These are phyloP conservation scores for Tonatia bakeri DNA, from an alignment of 2,113 vertebrate genomes.

Conservation along the genomic window DNA sequence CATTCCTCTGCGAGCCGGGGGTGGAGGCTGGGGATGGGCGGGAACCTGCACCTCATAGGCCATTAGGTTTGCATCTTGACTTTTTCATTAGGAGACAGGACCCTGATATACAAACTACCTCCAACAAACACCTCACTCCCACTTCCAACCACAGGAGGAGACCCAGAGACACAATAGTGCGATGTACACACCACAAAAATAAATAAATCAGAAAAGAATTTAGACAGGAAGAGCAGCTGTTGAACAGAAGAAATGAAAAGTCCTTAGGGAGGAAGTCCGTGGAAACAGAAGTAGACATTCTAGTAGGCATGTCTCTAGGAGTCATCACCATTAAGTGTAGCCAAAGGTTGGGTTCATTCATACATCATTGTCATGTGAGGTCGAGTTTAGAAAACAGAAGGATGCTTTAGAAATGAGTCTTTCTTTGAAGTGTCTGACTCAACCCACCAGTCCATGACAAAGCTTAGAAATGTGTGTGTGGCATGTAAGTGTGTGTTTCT, in stretches of 20 bases:
- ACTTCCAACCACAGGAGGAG: neutral
- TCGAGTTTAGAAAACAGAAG: neutral
- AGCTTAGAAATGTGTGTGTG: rapidly evolving
- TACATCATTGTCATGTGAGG: rapidly evolving
- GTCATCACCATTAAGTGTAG: neutral
- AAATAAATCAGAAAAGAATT: neutral
- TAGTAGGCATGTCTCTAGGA: rapidly evolving
- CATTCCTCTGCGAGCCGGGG: no score
- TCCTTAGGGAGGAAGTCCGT: neutral
- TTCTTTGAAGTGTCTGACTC: neutral
- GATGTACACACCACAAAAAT: neutral
- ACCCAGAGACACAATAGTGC: neutral
- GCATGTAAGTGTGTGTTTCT: neutral
- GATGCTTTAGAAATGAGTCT: neutral
- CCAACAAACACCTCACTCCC: neutral
- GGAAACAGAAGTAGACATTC: neutral
- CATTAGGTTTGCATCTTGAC: neutral
- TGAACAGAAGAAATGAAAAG: neutral
- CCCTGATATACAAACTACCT: neutral
- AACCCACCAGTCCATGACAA: neutral
- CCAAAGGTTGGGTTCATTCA: neutral
- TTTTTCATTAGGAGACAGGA: neutral
- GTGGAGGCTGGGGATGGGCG: rapidly evolving
- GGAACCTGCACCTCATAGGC: neutral
- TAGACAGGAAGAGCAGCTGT: neutral